Evolutionary conservation across 2,113 vertebrate species (phyloP), one percentile per base, ranked within the genome.

Genomic region (Cepphus grylle): DNA sequence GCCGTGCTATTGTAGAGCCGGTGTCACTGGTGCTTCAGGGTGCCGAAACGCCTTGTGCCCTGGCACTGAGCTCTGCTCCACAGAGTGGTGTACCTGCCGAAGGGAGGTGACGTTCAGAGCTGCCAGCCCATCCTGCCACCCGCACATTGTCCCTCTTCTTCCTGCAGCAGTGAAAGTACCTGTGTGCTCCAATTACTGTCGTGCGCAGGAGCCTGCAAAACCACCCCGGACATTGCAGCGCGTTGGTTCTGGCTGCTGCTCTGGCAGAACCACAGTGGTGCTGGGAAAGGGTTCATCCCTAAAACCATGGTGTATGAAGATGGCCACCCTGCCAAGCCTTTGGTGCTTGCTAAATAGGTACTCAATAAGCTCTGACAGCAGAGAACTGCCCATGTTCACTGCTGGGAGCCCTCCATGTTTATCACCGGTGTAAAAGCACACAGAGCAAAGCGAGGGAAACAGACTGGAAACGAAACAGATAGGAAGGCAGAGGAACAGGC

Each of bases 281-380:
- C 23, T 81, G 47, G 26, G n/a, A 38, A 40, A 38, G 9, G 3
- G 12, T 38, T 94, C 0, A 1, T 50, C 16, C 11, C 56, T 36
- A 30, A 14, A 17, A 34, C 15, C 1, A 21, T 6, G 3, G 8
- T 55, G 20, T 27, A 0, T 1, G 8, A 17, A 15, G 0, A 0
- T 18, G 42, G 55, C 17, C 19, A 25, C 15, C 50, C 38, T 55
- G 38, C 25, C 4, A 12, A 72, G 38, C 30, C 59, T 34, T 42
- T 43, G 2, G 2, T 53, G 11, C 50, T 15, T 42, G 34, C 36
- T 53, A 49, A 49, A 22, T 22, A 4, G 63, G 38, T 81, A 40
- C 42, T 70, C 20, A 81, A 27, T 25, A 77, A 27, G n/a, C 50
- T 7, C 34, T 25, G 49, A 11, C 23, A 38, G 9, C 26, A 52